A percentile compares a stretch with the other conserved stretches of the same genome.
phyloP scores from a whole-genome alignment of 2,797 vertebrate species.

The Muraenolepis orangiensis region DNA sequence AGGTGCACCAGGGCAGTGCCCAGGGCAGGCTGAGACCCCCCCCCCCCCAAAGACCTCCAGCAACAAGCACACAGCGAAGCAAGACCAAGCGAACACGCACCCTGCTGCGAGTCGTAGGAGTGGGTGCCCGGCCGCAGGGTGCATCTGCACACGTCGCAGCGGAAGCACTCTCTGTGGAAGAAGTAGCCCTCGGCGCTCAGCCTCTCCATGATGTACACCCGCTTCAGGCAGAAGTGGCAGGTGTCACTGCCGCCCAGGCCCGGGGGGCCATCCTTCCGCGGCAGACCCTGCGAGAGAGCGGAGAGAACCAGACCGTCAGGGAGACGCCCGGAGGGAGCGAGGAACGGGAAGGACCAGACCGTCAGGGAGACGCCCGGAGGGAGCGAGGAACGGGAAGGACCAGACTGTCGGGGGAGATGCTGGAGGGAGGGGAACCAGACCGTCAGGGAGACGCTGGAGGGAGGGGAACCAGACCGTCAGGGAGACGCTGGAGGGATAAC shows the following conservation, averaged over 20 bases:
- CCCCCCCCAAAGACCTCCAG: too few relatives aligned
- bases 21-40: too few relatives aligned
- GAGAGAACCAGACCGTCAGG: neutral
- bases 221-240: constrained; percentile 91
- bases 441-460: too few relatives aligned
- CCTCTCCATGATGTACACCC: constrained; percentile 94
- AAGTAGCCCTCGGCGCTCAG: constrained; percentile 90
- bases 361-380: too few relatives aligned
- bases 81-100: constrained; percentile 57
- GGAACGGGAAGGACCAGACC: neutral
- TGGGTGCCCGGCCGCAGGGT: constrained; percentile 86
- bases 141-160: constrained; percentile 83
- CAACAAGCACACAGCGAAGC: neutral
- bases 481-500: too few relatives aligned
- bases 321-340: constrained; percentile 7
- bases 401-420: too few relatives aligned
- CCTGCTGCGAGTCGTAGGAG: constrained; percentile 83
- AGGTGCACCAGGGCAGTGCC: too few relatives aligned
- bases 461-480: too few relatives aligned
- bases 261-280: constrained; percentile 75
- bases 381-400: neutral
- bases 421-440: too few relatives aligned
- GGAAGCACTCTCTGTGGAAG: constrained; percentile 96
- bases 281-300: constrained; percentile 68
- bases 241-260: constrained; percentile 85